Evolutionary conservation across 2,797 vertebrate species (phyloP).

Genomic region (Columba guinea): DNA sequence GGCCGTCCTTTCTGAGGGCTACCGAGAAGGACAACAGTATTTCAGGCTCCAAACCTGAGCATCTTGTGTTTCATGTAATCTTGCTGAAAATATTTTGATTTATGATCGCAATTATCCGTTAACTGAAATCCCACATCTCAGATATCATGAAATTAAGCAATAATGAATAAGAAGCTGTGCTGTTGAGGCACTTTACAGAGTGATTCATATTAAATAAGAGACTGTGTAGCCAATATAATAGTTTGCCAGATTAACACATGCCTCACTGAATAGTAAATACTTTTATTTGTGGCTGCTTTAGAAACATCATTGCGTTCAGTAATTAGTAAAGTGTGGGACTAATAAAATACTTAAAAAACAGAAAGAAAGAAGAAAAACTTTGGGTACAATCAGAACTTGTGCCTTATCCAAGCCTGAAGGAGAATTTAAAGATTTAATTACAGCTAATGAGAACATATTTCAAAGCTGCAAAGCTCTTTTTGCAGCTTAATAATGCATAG

Average conservation of each 20-base stretch:
- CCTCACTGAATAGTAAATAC: slow-evolving; percentile 39
- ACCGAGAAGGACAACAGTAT: not conserved
- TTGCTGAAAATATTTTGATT: slow-evolving; percentile 64
- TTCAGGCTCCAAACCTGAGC: slow-evolving; percentile 16
- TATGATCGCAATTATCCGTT: slow-evolving; percentile 40
- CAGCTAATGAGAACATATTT: slow-evolving; percentile 61
- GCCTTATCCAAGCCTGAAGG: slow-evolving; percentile 57
- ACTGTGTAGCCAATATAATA: slow-evolving; percentile 16
- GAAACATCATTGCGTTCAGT: slow-evolving; percentile 22
- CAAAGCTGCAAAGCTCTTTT: slow-evolving; percentile 49
- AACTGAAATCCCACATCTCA: slow-evolving; percentile 49
- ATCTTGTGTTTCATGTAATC: slow-evolving; percentile 45
- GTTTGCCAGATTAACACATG: slow-evolving; percentile 64
- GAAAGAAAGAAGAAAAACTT: not conserved
- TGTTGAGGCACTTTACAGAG: slow-evolving; percentile 20
- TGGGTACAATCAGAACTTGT: not conserved
- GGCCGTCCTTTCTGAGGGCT: not conserved
- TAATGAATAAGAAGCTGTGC: slow-evolving; percentile 65
- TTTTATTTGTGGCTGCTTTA: slow-evolving; percentile 41
- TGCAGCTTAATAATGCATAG: slow-evolving; percentile 42
- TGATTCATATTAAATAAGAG: slow-evolving; percentile 66
- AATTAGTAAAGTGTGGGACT: slow-evolving; percentile 30
- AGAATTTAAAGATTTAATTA: slow-evolving; percentile 72
- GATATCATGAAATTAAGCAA: slow-evolving; percentile 56
- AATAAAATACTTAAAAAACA: not conserved